Conservation (phyloP, 2,113 vertebrate species). For the Cyprinodon brontotheroides region DNA sequence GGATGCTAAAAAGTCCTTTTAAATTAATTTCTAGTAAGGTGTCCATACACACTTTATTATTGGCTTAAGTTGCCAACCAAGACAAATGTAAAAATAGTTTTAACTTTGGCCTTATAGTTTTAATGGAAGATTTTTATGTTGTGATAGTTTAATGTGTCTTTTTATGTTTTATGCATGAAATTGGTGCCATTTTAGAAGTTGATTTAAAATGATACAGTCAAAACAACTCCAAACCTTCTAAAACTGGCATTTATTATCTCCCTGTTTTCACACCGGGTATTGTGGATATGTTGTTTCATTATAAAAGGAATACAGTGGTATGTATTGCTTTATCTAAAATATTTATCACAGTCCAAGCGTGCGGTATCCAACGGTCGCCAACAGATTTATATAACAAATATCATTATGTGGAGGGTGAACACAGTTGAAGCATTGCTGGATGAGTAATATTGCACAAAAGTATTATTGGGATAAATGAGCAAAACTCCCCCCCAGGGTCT, state of each 20-base stretch:
- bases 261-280: slow-evolving; percentile 6
- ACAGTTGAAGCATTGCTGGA: slow-evolving; percentile 33
- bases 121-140: slow-evolving; percentile 27
- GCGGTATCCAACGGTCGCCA: slow-evolving; percentile 36
- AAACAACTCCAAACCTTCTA: slow-evolving; percentile 6
- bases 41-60: not conserved
- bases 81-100: slow-evolving; percentile 55
- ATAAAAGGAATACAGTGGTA: slow-evolving; percentile 9
- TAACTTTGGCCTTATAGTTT: slow-evolving; percentile 38
- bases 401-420: slow-evolving; percentile 29
- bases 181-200: slow-evolving; percentile 2
- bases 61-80: slow-evolving; percentile 50
- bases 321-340: slow-evolving; percentile 24
- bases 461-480: slow-evolving; percentile 69
- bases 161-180: slow-evolving; percentile 1
- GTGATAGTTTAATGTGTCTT: slow-evolving; percentile 16
- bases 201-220: not conserved
- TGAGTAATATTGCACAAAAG: slow-evolving; percentile 62
- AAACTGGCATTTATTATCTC: slow-evolving; percentile 4
- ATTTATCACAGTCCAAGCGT: slow-evolving; percentile 17
- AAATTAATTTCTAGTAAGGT: not conserved
- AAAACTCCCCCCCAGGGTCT: slow-evolving; percentile 68
- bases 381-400: slow-evolving; percentile 15
- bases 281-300: slow-evolving; percentile 26
- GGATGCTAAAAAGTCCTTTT: not conserved